Evolutionary conservation across 2,797 vertebrate genomes (phyloP), one percentile per base, ranked within the genome.

Genomic region (Dermochelys coriacea): DNA sequence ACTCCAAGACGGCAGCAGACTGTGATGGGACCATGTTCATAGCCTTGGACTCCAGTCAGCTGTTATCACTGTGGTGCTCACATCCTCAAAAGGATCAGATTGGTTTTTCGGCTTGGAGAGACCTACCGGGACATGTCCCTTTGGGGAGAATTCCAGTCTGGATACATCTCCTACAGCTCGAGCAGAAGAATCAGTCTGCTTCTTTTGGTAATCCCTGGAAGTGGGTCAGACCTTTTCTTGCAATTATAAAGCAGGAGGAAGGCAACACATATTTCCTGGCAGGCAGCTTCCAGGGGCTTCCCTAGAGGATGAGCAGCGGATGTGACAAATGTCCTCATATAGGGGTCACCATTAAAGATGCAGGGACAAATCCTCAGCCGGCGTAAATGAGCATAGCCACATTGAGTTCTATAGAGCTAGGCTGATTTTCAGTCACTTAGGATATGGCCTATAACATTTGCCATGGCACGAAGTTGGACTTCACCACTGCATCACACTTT

Each of bases 381-480:
- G 21, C 7, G 12, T 27, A 29, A 16, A 16, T 14, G 41, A 47
- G 25, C 25, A 75, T 15, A 15, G 25, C 25, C 71, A 75, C 41
- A 75, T 8, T 75, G 41, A 75, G 75, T 49, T 16, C 29, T 15
- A 29, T 12, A 29, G 14, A 81, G 37, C 18, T 50, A 0, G 41
- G 75, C 45, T 59, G 0, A 61, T 50, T 50, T 55, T 15, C 68
- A 81, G 5, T 3, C n/a, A 41, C 41, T 5, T 5, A 12, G 19
- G 47, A 25, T 31, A 45, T 34, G 54, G 16, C 8, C 25, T 61
- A 8, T 1, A 41, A 31, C 0, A 0, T 18, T 52, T 77, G 21
- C 51, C 68, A 15, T 10, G 2, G 34, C 0, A 0, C 23, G n/a
- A 15, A 21, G 2, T 29, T 29, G 80, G 77, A 29, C 78, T 41